Evolutionary conservation across 2,888 invertebrate genomes (phyloP), one percentile per base, ranked within the genome.

Genomic region (Neoaliturus tenellus): DNA sequence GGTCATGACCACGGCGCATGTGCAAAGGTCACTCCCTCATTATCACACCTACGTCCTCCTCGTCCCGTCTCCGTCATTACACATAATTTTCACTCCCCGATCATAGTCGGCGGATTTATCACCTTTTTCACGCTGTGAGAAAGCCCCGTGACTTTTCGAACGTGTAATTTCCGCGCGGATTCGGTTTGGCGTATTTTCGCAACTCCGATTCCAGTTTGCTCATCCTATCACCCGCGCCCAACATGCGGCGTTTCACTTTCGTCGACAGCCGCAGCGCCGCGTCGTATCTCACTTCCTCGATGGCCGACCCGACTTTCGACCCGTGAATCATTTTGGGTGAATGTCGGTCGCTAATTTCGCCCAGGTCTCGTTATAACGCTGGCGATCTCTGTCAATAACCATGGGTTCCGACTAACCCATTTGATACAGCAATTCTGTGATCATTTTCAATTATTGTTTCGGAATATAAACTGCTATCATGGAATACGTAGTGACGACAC

Each of bases 1-100:
- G 48, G 44, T 44, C 75, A 75, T 48, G 71, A 71, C 28, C 17
- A 20, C 39, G 8, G 20, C 31, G 14, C 48, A 78, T 78, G 51
- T 35, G 55, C 78, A 33, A 78, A 55, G 78, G 78, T 78, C 75
- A 20, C 75, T 41, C 73, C 23, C 75, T 78, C 78, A 78, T 78
- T 78, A 78, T 78, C 51, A 75, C 75, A 78, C 78, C 78, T 55
- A 28, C 51, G 55, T 62, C 12, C n/a, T 62, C 25, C 62, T 25
- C 62, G 20, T 17, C 75, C 71, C 41, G 8, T 75, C 35, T 71
- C 71, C 35, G 23, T 71, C 75, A 75, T 75, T 48, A 75, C 41
- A 71, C 75, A 2, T 75, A 75, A 75, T 75, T 75, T 75, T 75
- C 75, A 75, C 44, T 71, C 48, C 17, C 8, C 48, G 39, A 75